Conservation (phyloP, 2,888 invertebrate species). For the Ophion obscuratus region DNA sequence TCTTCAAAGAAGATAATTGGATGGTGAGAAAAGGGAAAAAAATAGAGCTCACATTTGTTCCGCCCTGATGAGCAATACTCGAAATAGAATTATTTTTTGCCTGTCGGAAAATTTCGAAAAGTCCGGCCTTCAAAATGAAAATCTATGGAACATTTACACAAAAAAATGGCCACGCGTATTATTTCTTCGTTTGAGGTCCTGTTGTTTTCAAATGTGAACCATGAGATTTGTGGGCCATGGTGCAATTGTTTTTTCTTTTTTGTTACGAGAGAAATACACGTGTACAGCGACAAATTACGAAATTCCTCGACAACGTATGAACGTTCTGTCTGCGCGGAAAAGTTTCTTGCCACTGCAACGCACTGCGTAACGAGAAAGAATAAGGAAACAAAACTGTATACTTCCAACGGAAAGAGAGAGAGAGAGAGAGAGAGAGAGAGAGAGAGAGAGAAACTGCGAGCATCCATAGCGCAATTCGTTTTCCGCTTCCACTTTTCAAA, state of each 20-base stretch:
- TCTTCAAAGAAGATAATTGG: no score
- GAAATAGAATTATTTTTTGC: no score
- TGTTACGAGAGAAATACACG: neutral
- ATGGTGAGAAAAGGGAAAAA: no score
- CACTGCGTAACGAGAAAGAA: slow-evolving; percentile 35
- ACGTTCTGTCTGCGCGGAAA: slow-evolving; percentile 1
- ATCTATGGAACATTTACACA: no score
- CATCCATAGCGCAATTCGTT: slow-evolving; percentile 50
- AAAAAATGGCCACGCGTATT: neutral
- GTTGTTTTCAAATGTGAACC: neutral
- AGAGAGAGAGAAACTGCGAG: slow-evolving; percentile 17
- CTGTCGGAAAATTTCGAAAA: no score
- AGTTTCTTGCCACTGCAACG: neutral
- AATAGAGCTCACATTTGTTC: no score
- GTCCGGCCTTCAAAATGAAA: no score
- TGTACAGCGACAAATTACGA: slow-evolving; percentile 27
- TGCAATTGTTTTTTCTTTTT: slow-evolving; percentile 16
- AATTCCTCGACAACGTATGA: slow-evolving; percentile 40
- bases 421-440: slow-evolving; percentile 10
- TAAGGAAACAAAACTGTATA: slow-evolving; percentile 16
- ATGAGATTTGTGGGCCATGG: neutral
- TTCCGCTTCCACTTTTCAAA: slow-evolving; percentile 30
- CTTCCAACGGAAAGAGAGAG: neutral
- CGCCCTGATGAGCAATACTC: no score
- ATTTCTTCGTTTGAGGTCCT: neutral